These are phyloP conservation scores for Drosophila affinis DNA, from an alignment of 2,888 invertebrate genomes.

Conservation along the genomic window DNA sequence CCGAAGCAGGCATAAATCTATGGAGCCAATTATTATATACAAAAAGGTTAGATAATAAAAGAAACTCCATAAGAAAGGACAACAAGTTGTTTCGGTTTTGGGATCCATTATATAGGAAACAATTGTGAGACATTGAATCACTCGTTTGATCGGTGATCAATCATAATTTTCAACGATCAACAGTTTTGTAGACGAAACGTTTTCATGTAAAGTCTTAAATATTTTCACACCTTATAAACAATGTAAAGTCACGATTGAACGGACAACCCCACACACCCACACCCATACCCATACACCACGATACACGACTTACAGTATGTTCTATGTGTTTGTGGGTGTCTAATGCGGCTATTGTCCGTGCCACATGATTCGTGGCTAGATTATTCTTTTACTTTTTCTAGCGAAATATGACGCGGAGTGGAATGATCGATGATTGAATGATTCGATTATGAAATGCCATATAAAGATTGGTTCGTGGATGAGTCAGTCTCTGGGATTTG, in stretches of 20 bases:
- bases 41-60: conserved; percentile 40
- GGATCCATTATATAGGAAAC: conserved; percentile 35
- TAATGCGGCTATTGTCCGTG: conserved; percentile 71
- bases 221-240: conserved; percentile 82
- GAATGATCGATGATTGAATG: conserved; percentile 80
- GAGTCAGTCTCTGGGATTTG: conserved; percentile 53
- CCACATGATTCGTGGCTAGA: conserved; percentile 37
- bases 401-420: conserved; percentile 79
- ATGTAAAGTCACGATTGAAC: conserved; percentile 78
- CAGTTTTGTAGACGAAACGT: conserved; percentile 79
- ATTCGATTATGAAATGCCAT: conserved; percentile 55
- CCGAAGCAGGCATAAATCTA: conserved; percentile 61
- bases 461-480: conserved; percentile 44
- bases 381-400: conserved; percentile 69
- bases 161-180: conserved; percentile 82
- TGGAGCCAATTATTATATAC: conserved; percentile 69
- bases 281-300: conserved; percentile 3
- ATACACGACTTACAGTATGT: no score
- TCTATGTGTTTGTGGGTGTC: conserved; percentile 28
- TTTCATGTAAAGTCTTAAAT: conserved; percentile 79
- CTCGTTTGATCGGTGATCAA: conserved; percentile 76
- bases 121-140: conserved; percentile 66
- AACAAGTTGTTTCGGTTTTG: conserved; percentile 64
- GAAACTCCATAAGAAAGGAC: conserved; percentile 59
- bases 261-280: not conserved